Evolutionary conservation across 2,888 invertebrate species (phyloP), one percentile per base, ranked within the genome.

Genomic region (Barypeithes pellucidus): DNA sequence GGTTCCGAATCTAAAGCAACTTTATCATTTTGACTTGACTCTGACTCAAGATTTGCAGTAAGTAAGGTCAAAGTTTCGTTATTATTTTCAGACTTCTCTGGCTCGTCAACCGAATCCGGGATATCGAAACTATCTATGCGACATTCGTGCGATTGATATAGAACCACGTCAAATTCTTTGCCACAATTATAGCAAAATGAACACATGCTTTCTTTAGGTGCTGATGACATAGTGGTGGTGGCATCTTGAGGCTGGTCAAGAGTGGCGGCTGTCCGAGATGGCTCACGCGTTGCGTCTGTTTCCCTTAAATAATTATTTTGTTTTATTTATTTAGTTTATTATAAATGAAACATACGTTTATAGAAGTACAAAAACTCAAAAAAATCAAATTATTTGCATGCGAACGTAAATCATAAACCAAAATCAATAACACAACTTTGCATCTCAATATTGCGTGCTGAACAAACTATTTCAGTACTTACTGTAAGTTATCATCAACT

Each of bases 141-240:
- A 7, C 62, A 62, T 33, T 14, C 12, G 29, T 62, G 62, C 5
- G 62, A 33, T 1, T n/a, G n/a, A 16, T 16, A 41, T 8, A 1
- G 2, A 11, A n/a, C 29, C 5, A 60, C 14, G 22, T 60, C 67
- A 60, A 60, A 68, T 24, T 68, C 67, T 33, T 36, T 47, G 4
- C 22, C 41, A 47, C 67, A 68, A 41, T 39, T 22, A n/a, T 47
- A 45, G 43, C 67, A 68, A 47, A 68, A 68, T 5, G 67, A 68
- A 36, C 45, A 47, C 12, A 60, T 4, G 2, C 7, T 16, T 24
- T 3, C 52, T 36, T 47, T 36, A 8, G 47, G 7, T 8, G 22
- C n/a, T 18, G 45, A 9, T 14, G 45, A 3, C 7, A 1, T 7
- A 45, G 16, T 3, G n/a, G 36, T 8, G 9, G 3, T 3, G 8